Evolutionary conservation across 2,888 invertebrate species (phyloP).

Genomic region (Ormyrus pomaceus): DNA sequence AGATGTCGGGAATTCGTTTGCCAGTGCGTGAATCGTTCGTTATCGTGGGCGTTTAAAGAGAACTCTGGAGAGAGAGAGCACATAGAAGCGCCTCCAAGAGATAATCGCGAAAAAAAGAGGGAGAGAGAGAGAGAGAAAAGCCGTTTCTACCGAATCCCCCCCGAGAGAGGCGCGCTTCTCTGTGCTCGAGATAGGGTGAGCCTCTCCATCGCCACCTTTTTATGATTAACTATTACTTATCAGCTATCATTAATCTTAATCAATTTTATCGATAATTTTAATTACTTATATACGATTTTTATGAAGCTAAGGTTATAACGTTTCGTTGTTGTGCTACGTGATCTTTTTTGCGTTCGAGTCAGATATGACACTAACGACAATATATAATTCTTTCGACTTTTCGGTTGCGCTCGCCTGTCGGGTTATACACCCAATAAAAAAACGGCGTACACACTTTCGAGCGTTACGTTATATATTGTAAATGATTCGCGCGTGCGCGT

Average conservation of each 20-base stretch:
- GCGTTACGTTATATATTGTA: neutral
- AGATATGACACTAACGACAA: no score
- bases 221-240: slow-evolving; percentile 30
- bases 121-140: neutral
- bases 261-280: slow-evolving; percentile 43
- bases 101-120: neutral
- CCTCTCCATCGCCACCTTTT: slow-evolving; percentile 3
- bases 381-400: no score
- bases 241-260: slow-evolving; percentile 25
- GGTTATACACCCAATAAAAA: neutral
- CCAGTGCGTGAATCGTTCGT: slow-evolving; percentile 18
- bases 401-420: no score
- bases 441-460: slow-evolving; percentile 12
- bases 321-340: no score
- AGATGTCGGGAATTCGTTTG: neutral
- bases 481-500: neutral
- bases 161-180: slow-evolving; percentile 20
- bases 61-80: slow-evolving; percentile 16
- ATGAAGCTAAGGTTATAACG: neutral
- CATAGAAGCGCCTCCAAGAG: slow-evolving; percentile 35
- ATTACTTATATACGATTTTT: slow-evolving; percentile 47
- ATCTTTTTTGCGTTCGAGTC: no score
- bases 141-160: slow-evolving; percentile 14
- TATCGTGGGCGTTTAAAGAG: slow-evolving; percentile 1
- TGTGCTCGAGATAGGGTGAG: slow-evolving; percentile 24